These are phyloP conservation scores for Chloebia gouldiae DNA, from an alignment of 2,113 vertebrate species.

Conservation along the genomic window DNA sequence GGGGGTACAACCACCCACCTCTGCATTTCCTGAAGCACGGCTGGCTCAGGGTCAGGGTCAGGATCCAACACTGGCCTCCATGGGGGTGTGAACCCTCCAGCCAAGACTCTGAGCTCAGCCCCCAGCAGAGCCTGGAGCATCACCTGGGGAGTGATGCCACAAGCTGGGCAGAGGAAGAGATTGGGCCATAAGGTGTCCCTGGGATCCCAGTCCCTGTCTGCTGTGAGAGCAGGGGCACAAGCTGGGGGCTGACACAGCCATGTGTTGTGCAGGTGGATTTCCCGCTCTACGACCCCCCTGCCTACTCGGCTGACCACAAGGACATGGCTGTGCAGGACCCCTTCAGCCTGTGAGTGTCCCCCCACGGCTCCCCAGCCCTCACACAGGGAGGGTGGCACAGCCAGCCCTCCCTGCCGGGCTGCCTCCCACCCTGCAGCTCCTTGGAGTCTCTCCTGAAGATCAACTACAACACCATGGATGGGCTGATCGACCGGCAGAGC, in stretches of 20 bases:
- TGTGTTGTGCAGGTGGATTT: slow-evolving; percentile 76
- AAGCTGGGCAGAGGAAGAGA: not conserved
- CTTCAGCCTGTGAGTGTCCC: slow-evolving; percentile 66
- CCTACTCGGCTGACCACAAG: slow-evolving; percentile 65
- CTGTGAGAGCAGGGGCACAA: not conserved
- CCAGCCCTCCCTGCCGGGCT: not conserved
- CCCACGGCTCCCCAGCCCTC: accelerated
- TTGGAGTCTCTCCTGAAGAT: slow-evolving; percentile 67
- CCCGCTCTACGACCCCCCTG: slow-evolving; percentile 75
- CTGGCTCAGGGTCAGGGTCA: not conserved
- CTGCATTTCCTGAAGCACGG: not conserved
- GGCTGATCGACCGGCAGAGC: slow-evolving; percentile 68
- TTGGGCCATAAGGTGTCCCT: not conserved
- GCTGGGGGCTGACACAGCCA: accelerated
- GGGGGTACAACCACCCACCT: not conserved
- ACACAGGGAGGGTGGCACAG: not conserved
- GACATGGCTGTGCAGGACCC: slow-evolving; percentile 57
- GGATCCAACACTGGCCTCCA: not conserved
- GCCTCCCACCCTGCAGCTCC: slow-evolving; percentile 22
- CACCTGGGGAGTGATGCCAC: too few relatives aligned
- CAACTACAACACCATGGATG: slow-evolving; percentile 71
- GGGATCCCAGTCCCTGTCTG: not conserved
- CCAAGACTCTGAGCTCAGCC: accelerated
- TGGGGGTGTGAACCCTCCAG: not conserved
- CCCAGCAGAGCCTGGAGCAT: not conserved